Percentiles rank a stretch among this genome's conserved stretches.
phyloP scores from a whole-genome alignment of 2,113 vertebrate genomes.

The Indicator maculatus region DNA sequence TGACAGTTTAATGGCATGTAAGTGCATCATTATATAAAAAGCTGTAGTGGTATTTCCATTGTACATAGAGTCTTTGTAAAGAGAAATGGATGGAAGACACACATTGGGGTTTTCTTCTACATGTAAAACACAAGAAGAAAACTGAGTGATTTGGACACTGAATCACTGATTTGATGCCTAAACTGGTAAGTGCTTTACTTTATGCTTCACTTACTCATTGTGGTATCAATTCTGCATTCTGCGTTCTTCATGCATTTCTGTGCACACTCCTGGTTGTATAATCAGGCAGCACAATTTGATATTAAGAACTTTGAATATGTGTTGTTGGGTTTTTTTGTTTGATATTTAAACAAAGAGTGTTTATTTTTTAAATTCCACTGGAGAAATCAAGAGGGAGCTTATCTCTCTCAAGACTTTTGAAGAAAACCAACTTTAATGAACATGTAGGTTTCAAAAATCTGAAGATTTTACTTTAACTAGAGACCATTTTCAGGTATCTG shows the following conservation, averaged over 20 bases:
- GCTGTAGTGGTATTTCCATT: neutral
- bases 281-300: neutral
- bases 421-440: neutral
- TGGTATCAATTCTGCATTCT: neutral
- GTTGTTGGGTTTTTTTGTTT: neutral
- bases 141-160: neutral
- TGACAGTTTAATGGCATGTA: neutral
- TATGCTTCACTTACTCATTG: rapidly evolving
- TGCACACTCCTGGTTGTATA: neutral
- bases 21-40: neutral
- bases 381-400: neutral
- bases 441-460: neutral
- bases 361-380: neutral
- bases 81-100: neutral
- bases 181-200: neutral
- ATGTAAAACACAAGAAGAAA: neutral
- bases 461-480: neutral
- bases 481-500: neutral
- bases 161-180: neutral
- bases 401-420: neutral
- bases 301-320: neutral
- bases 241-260: neutral
- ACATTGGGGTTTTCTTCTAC: neutral
- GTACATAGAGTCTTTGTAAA: neutral
- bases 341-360: neutral